phyloP scores from a whole-genome alignment of 2,888 invertebrate genomes.

The Slavum lentiscoides region DNA sequence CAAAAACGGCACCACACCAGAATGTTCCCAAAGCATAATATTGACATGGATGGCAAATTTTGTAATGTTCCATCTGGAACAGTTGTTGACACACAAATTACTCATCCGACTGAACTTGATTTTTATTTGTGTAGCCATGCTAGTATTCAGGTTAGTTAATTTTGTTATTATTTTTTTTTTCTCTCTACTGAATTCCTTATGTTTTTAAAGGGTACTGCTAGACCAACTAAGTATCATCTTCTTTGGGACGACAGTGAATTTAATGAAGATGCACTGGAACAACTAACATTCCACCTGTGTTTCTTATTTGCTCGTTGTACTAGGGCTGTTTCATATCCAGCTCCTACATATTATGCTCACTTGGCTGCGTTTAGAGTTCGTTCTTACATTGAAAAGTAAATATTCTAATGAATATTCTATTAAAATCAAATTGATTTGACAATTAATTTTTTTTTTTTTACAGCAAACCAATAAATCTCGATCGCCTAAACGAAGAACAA shows the following conservation, averaged over 20 bases:
- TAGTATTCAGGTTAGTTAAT: conserved; percentile 60
- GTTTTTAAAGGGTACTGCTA: conserved; percentile 74
- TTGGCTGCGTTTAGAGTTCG: conserved; percentile 77
- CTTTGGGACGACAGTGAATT: conserved; percentile 78
- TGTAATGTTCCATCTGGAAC: conserved; percentile 84
- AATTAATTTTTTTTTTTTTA: conserved; percentile 1
- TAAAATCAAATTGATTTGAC: no score
- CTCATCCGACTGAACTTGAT: conserved; percentile 83
- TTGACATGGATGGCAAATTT: conserved; percentile 59
- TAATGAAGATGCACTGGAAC: conserved; percentile 74
- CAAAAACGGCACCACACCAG: conserved; percentile 97
- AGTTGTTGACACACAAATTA: conserved; percentile 81
- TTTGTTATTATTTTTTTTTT: neutral
- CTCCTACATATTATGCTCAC: conserved; percentile 86
- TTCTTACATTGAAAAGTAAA: conserved; percentile 60
- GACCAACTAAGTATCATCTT: conserved; percentile 84
- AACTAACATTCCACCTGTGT: conserved; percentile 79
- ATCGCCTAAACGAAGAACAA: conserved; percentile 8
- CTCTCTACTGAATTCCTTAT: conserved; percentile 17
- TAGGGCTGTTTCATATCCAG: conserved; percentile 81
- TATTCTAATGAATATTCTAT: neutral
- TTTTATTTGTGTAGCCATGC: conserved; percentile 80
- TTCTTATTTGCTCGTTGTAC: conserved; percentile 84
- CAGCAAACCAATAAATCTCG: conserved; percentile 15
- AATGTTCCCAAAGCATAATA: conserved; percentile 62